Conservation (phyloP, 2,113 vertebrate genomes). For the Asarcornis scutulata region DNA sequence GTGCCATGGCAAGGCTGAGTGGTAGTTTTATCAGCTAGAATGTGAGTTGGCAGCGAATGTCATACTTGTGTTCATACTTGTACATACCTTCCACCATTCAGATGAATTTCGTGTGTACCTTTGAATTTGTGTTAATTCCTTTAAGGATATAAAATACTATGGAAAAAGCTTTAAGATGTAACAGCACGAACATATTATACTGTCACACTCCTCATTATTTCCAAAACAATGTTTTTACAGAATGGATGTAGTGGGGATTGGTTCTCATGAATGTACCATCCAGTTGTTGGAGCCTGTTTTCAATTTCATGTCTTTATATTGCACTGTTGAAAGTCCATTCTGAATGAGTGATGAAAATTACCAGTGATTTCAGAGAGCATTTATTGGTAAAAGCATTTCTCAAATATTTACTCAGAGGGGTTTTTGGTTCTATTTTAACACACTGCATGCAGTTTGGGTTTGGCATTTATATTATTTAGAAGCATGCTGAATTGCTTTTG, state of each 20-base stretch:
- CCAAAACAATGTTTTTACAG: background rate
- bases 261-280: background rate
- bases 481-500: background rate
- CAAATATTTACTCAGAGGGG: background rate
- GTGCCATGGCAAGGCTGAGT: background rate
- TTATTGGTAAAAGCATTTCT: background rate
- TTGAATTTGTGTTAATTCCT: background rate
- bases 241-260: background rate
- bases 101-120: background rate
- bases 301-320: conserved; percentile 16
- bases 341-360: conserved; percentile 29
- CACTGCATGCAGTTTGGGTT: conserved; percentile 5
- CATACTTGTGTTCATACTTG: background rate
- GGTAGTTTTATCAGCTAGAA: background rate
- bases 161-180: background rate
- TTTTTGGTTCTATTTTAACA: conserved; percentile 35
- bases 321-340: conserved; percentile 35
- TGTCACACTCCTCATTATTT: background rate
- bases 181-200: background rate
- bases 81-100: background rate
- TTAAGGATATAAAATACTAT: background rate
- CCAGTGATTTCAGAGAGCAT: background rate
- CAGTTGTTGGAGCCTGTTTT: conserved; percentile 43
- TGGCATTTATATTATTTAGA: conserved; percentile 44
- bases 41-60: background rate